Evolutionary conservation across 1,140 invertebrate species (phyloP).

Genomic region (Drosophila fuyamai): DNA sequence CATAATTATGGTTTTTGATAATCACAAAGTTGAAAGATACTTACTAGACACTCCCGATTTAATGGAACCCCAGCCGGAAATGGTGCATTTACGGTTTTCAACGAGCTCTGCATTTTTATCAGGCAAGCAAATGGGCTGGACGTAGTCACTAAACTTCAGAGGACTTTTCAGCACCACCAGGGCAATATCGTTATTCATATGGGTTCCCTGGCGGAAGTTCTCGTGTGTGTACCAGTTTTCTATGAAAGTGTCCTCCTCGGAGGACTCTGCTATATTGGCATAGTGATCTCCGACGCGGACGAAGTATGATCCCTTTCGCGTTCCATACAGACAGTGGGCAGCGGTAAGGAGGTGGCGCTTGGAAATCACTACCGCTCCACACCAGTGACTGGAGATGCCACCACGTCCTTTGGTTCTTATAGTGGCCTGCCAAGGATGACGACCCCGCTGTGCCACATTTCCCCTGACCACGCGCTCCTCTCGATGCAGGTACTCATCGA

Average conservation of each 20-base stretch:
- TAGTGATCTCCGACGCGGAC: conserved; percentile 90
- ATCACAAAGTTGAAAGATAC: conserved; percentile 10
- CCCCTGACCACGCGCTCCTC: conserved; percentile 87
- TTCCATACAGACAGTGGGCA: conserved; percentile 91
- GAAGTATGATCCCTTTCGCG: conserved; percentile 88
- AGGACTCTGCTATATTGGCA: conserved; percentile 88
- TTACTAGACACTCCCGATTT: conserved; percentile 87
- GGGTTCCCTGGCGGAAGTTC: conserved; percentile 87
- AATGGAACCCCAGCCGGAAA: conserved; percentile 92
- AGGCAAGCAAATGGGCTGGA: conserved; percentile 92
- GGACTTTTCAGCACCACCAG: conserved; percentile 88
- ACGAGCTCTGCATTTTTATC: conserved; percentile 85
- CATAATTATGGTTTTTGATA: neutral
- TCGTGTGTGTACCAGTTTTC: conserved; percentile 89
- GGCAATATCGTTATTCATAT: conserved; percentile 91
- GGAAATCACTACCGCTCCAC: conserved; percentile 91
- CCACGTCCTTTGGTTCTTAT: conserved; percentile 87
- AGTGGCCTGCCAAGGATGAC: conserved; percentile 94
- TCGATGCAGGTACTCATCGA: conserved; percentile 74
- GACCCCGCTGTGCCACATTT: conserved; percentile 86
- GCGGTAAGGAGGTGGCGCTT: conserved; percentile 91
- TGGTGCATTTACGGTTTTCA: conserved; percentile 89
- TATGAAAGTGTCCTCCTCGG: conserved; percentile 89
- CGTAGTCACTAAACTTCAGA: conserved; percentile 88
- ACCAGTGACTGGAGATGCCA: conserved; percentile 88